phyloP scores from a whole-genome alignment of 1,140 invertebrate genomes.

The Lineus longissimus region DNA sequence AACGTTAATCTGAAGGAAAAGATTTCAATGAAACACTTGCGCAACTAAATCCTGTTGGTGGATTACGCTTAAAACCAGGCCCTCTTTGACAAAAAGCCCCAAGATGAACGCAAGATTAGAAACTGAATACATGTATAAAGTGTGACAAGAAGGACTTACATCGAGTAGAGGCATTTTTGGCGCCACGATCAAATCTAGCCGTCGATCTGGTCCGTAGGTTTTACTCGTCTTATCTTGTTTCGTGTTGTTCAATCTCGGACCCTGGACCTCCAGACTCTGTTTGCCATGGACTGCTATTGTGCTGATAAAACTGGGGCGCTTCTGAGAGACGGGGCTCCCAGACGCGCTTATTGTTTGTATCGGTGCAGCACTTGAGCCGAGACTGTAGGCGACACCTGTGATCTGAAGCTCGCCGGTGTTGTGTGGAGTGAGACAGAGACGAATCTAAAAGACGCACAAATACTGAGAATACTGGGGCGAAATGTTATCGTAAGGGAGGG shows the following conservation, averaged over 20 bases:
- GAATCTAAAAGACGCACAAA: slow-evolving; percentile 30
- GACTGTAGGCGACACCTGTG: slow-evolving; percentile 50
- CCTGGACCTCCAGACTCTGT: slow-evolving; percentile 52
- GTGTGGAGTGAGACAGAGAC: slow-evolving; percentile 43
- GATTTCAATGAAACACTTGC: too few relatives aligned
- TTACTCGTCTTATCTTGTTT: slow-evolving; percentile 51
- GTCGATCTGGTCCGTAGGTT: slow-evolving; percentile 53
- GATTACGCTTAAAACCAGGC: too few relatives aligned
- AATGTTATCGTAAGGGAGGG: too few relatives aligned
- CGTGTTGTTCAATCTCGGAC: slow-evolving; percentile 51
- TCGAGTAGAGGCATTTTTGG: slow-evolving; percentile 53
- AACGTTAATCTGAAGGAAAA: too few relatives aligned
- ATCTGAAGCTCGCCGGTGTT: slow-evolving; percentile 49
- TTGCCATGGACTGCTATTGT: slow-evolving; percentile 49
- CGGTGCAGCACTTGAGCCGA: slow-evolving; percentile 36
- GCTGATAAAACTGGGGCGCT: slow-evolving; percentile 30
- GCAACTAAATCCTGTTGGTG: too few relatives aligned
- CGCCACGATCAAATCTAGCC: slow-evolving; percentile 53
- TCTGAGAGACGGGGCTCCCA: slow-evolving; percentile 11
- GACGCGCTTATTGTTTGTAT: slow-evolving; percentile 1
- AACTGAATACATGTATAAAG: too few relatives aligned
- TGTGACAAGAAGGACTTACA: too few relatives aligned
- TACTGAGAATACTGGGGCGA: too few relatives aligned
- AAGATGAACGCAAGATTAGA: too few relatives aligned
- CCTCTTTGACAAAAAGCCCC: too few relatives aligned